These are phyloP conservation scores for Gallinago media DNA, from an alignment of 2,113 vertebrate species.

Conservation along the genomic window DNA sequence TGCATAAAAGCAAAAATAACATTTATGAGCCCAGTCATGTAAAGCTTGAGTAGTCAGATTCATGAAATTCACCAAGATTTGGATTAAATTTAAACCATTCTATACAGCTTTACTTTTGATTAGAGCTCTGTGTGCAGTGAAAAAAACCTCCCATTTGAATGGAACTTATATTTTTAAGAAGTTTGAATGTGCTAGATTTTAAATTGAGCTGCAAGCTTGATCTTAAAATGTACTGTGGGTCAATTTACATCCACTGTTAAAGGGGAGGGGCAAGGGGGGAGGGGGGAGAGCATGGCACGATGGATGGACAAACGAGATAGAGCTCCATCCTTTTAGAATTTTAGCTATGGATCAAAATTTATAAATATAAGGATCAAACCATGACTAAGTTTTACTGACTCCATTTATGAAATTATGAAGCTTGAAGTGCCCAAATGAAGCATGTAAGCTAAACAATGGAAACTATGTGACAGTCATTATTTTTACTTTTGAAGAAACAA, in stretches of 20 bases:
- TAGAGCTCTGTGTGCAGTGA: slow-evolving; percentile 55
- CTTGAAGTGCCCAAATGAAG: not conserved
- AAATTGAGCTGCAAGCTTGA: slow-evolving; percentile 63
- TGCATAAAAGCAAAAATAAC: slow-evolving; percentile 69
- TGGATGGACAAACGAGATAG: not conserved
- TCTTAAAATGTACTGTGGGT: slow-evolving; percentile 8
- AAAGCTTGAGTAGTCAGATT: slow-evolving; percentile 75
- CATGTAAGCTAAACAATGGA: not conserved
- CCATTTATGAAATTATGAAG: slow-evolving; percentile 32
- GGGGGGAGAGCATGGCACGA: accelerated
- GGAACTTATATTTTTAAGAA: slow-evolving; percentile 62
- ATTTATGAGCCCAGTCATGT: slow-evolving; percentile 57
- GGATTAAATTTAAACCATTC: slow-evolving; percentile 77
- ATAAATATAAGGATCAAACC: slow-evolving; percentile 27
- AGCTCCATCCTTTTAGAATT: not conserved
- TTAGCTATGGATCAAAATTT: slow-evolving; percentile 3
- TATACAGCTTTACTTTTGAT: slow-evolving; percentile 68
- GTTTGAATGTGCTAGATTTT: slow-evolving; percentile 55
- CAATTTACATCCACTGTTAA: slow-evolving; percentile 35
- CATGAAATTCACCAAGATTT: slow-evolving; percentile 76
- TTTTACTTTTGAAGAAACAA: not conserved
- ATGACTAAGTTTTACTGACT: not conserved
- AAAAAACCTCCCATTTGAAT: slow-evolving; percentile 62
- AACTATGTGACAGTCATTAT: not conserved
- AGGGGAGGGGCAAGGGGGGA: too few relatives aligned